Conservation (phyloP, 2,113 vertebrate species). For the Carassius carassius region DNA sequence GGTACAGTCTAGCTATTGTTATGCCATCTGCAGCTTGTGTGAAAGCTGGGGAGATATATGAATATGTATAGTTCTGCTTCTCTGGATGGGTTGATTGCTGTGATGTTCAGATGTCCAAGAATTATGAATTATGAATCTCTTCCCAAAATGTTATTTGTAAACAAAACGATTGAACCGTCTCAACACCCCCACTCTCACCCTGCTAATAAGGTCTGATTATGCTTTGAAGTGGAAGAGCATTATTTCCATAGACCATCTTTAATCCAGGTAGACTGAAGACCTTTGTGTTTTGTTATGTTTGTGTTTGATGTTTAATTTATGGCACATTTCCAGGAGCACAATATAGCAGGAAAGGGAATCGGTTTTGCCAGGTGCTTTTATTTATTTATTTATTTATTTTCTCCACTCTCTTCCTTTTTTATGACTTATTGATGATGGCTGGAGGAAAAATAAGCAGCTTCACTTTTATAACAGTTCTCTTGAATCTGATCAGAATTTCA, state of each 20-base stretch:
- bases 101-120: conserved; percentile 37
- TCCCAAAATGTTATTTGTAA: conserved; percentile 23
- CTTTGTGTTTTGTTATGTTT: conserved; percentile 18
- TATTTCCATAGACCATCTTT: conserved; percentile 19
- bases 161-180: conserved; percentile 17
- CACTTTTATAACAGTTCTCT: not conserved
- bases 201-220: conserved; percentile 15
- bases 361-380: not conserved
- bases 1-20: too few relatives aligned
- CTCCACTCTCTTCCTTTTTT: not conserved
- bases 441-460: not conserved
- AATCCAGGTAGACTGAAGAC: not conserved
- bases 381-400: too few relatives aligned
- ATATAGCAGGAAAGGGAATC: not conserved
- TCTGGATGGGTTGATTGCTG: conserved; percentile 7
- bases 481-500: too few relatives aligned
- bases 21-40: too few relatives aligned
- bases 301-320: conserved; percentile 34
- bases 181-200: not conserved
- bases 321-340: not conserved
- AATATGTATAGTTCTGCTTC: conserved; percentile 1
- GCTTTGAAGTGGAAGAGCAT: conserved; percentile 41
- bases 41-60: not conserved
- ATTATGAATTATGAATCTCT: conserved; percentile 40
- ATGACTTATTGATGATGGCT: conserved; percentile 20